Evolutionary conservation across 2,797 vertebrate species (phyloP).

Genomic region (Nyctibius grandis): DNA sequence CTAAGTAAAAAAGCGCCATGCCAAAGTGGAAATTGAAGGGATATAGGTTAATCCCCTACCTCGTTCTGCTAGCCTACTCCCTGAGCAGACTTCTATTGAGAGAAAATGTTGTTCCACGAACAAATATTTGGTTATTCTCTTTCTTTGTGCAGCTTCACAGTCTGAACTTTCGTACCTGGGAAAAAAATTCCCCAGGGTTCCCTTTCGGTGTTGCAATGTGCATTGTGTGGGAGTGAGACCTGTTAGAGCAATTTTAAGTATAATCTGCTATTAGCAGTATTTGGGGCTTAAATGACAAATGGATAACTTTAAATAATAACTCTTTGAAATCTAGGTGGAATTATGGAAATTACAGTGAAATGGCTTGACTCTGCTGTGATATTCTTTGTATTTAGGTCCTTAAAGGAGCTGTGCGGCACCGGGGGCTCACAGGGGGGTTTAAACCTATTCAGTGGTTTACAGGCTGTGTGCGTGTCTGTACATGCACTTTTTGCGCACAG

Average conservation of each 20-base stretch:
- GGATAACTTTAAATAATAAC: background rate
- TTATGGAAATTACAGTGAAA: background rate
- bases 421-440: background rate
- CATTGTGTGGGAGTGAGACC: background rate
- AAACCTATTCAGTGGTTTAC: background rate
- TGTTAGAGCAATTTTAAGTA: background rate
- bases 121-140: background rate
- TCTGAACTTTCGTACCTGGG: background rate
- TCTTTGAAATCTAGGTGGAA: background rate
- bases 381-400: background rate
- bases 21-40: background rate
- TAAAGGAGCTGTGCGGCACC: background rate
- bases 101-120: background rate
- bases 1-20: background rate
- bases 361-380: background rate
- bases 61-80: background rate
- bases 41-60: background rate
- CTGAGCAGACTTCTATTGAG: background rate
- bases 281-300: background rate
- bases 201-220: background rate
- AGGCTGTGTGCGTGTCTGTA: background rate
- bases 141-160: background rate
- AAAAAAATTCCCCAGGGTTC: background rate
- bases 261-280: background rate
- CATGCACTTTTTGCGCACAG: background rate